Evolutionary conservation across 2,888 invertebrate species (phyloP).

Genomic region (Tribolium freemani): DNA sequence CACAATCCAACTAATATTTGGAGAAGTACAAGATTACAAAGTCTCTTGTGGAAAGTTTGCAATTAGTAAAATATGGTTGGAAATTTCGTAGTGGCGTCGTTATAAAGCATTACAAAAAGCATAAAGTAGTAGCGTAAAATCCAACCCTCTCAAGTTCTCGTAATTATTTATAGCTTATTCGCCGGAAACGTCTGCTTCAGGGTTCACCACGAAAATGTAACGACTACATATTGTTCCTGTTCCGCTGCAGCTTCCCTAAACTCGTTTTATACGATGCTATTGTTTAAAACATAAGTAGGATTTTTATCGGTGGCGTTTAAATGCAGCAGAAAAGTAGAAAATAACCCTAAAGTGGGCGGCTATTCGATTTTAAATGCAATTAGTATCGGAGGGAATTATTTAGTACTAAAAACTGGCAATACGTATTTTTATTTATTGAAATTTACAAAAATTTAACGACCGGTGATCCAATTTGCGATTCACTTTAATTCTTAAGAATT

Average conservation of each 20-base stretch:
- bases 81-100: neutral
- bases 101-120: slow-evolving; percentile 3
- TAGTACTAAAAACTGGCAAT: no score
- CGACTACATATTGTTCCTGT: slow-evolving; percentile 9
- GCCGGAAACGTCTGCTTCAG: slow-evolving; percentile 41
- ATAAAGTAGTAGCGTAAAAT: neutral
- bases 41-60: neutral
- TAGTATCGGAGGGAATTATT: neutral
- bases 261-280: neutral
- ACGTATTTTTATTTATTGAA: no score
- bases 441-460: no score
- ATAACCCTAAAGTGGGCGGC: neutral
- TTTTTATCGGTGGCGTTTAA: neutral
- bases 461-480: no score
- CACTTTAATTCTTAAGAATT: no score
- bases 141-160: slow-evolving; percentile 19
- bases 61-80: neutral
- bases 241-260: slow-evolving; percentile 7
- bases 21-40: neutral
- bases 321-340: neutral
- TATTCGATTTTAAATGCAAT: neutral
- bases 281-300: neutral
- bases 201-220: slow-evolving; percentile 22
- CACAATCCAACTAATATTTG: neutral
- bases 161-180: slow-evolving; percentile 43